phyloP scores from a whole-genome alignment of 2,113 vertebrate genomes.

The Sisor rabdophorus region DNA sequence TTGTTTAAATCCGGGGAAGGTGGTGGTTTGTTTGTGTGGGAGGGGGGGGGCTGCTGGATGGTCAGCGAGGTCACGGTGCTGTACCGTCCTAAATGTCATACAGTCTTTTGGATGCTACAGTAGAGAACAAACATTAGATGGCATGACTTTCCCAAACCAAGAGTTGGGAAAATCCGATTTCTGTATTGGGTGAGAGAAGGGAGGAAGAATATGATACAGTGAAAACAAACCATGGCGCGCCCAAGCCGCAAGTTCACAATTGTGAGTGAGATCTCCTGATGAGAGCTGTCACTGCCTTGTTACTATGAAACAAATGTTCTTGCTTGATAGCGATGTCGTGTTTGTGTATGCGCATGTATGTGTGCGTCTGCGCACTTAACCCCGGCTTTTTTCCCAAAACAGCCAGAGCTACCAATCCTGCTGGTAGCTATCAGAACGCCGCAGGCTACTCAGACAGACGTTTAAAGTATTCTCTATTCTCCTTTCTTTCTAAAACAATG shows the following conservation, averaged over 20 bases:
- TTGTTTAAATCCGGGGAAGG: slow-evolving; percentile 29
- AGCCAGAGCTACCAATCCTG: slow-evolving; percentile 75
- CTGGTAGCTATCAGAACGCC: slow-evolving; percentile 65
- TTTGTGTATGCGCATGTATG: slow-evolving; percentile 36
- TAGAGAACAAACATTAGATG: slow-evolving; percentile 57
- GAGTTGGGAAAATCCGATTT: slow-evolving; percentile 56
- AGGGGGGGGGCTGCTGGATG: neutral
- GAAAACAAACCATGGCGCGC: slow-evolving; percentile 62
- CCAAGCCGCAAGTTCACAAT: slow-evolving; percentile 50
- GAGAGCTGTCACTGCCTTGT: slow-evolving; percentile 72
- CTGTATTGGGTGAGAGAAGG: slow-evolving; percentile 37
- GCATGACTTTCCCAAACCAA: slow-evolving; percentile 53
- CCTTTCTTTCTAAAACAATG: slow-evolving; percentile 73
- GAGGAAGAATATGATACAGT: slow-evolving; percentile 53
- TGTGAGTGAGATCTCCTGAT: slow-evolving; percentile 61
- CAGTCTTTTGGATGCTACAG: slow-evolving; percentile 61
- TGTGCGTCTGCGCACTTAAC: slow-evolving; percentile 52
- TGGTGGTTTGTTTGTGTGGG: too few species aligned
- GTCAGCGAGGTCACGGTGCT: slow-evolving; percentile 37
- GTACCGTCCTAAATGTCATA: slow-evolving; percentile 64
- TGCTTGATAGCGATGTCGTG: slow-evolving; percentile 49
- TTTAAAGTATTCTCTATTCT: slow-evolving; percentile 65
- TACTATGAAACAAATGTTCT: slow-evolving; percentile 70
- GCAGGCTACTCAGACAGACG: slow-evolving; percentile 59
- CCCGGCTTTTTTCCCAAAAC: slow-evolving; percentile 61